Evolutionary conservation across 1,140 invertebrate species (phyloP).

Genomic region (Drosophila funebris): DNA sequence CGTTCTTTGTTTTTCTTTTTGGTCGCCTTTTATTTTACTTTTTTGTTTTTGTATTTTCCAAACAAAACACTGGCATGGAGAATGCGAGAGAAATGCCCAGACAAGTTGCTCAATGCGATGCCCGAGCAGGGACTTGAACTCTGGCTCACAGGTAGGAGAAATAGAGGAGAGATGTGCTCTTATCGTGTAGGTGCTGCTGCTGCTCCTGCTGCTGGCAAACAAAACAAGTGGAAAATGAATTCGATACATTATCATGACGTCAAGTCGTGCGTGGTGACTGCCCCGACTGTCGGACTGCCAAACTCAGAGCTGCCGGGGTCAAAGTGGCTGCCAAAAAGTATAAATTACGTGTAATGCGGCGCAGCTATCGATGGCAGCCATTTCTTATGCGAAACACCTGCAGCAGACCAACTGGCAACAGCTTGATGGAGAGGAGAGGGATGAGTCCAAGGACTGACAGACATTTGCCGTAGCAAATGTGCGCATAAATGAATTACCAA

Average conservation of each 20-base stretch:
- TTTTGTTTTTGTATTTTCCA: constrained; percentile 74
- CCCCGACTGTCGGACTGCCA: background rate
- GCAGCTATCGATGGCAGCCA: constrained; percentile 67
- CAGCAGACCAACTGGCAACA: constrained; percentile 36
- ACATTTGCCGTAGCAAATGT: constrained; percentile 58
- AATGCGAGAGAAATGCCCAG: constrained; percentile 8
- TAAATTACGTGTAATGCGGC: constrained; percentile 72
- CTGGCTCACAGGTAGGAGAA: constrained; percentile 5
- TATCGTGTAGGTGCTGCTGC: constrained; percentile 32
- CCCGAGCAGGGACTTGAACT: constrained; percentile 2
- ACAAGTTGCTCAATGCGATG: background rate
- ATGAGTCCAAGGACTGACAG: background rate
- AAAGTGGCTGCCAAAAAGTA: constrained; percentile 73
- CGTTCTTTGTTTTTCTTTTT: constrained; percentile 17
- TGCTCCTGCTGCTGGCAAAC: constrained; percentile 65
- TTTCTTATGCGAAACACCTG: constrained; percentile 79
- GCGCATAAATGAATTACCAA: constrained; percentile 82
- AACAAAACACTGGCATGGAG: constrained; percentile 60
- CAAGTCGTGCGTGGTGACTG: constrained; percentile 74
- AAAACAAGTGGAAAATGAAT: constrained; percentile 81
- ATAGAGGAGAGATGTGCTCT: background rate
- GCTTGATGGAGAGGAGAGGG: background rate
- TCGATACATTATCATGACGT: constrained; percentile 81
- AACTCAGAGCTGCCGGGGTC: background rate
- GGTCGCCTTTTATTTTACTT: background rate